phyloP scores from a whole-genome alignment of 2,888 invertebrate genomes.

The Mythimna lalbum region DNA sequence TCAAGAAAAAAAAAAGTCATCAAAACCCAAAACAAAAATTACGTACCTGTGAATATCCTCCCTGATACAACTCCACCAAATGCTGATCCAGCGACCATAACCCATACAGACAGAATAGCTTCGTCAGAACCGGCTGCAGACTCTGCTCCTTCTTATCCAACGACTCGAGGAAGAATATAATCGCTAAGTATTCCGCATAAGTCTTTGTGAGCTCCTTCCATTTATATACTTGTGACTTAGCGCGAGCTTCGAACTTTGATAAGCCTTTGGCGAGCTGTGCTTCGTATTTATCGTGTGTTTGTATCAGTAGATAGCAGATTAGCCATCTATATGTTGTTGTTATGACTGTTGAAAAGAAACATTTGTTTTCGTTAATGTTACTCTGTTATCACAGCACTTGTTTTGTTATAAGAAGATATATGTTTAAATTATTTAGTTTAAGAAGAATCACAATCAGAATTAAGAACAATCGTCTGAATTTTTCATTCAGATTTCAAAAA shows the following conservation, averaged over 20 bases:
- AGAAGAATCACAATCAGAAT: too few species aligned
- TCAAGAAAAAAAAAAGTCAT: not conserved
- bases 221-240: constrained; percentile 95
- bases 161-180: constrained; percentile 89
- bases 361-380: not conserved
- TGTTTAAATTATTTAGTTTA: too few species aligned
- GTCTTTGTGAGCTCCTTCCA: constrained; percentile 94
- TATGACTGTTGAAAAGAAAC: constrained; percentile 89
- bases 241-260: constrained; percentile 94
- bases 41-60: constrained; percentile 82
- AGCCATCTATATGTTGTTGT: constrained; percentile 95
- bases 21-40: not conserved
- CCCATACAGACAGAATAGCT: constrained; percentile 81
- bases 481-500: too few species aligned
- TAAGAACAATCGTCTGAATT: too few species aligned
- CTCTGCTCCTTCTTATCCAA: constrained; percentile 80
- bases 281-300: constrained; percentile 92
- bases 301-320: constrained; percentile 94
- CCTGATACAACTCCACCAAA: constrained; percentile 93
- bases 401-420: too few species aligned
- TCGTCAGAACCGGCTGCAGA: constrained; percentile 88
- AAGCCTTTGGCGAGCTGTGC: constrained; percentile 89
- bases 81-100: constrained; percentile 92
- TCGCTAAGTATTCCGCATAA: constrained; percentile 93
- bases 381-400: too few species aligned